These are phyloP conservation scores for Nomada flava DNA, from an alignment of 2,888 invertebrate genomes.

Conservation along the genomic window DNA sequence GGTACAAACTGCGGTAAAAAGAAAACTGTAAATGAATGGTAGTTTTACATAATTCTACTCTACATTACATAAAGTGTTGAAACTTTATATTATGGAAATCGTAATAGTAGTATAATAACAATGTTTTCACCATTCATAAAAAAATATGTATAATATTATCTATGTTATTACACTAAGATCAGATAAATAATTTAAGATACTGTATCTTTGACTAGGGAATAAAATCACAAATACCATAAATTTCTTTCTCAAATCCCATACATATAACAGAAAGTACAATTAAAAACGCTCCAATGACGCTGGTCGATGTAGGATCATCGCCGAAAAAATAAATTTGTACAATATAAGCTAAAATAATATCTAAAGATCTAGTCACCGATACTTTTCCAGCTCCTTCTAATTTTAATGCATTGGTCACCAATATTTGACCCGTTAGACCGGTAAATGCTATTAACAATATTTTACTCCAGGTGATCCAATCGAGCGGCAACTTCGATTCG, in stretches of 20 bases:
- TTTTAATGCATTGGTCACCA: slow-evolving; percentile 84
- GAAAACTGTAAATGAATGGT: slow-evolving; percentile 41
- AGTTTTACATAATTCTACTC: slow-evolving; percentile 43
- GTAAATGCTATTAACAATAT: slow-evolving; percentile 79
- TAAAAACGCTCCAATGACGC: slow-evolving; percentile 82
- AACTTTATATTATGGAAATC: slow-evolving; percentile 50
- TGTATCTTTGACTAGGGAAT: slow-evolving; percentile 77
- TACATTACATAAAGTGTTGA: slow-evolving; percentile 46
- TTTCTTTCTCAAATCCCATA: slow-evolving; percentile 84
- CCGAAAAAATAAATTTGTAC: slow-evolving; percentile 83
- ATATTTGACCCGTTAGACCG: slow-evolving; percentile 83
- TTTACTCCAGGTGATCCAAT: slow-evolving; percentile 79
- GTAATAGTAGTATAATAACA: slow-evolving; percentile 46
- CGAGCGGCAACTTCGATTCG: slow-evolving; percentile 73
- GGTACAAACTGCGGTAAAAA: slow-evolving; percentile 36
- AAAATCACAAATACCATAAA: slow-evolving; percentile 81
- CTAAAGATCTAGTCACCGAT: slow-evolving; percentile 84
- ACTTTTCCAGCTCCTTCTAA: slow-evolving; percentile 85
- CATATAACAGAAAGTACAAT: slow-evolving; percentile 83
- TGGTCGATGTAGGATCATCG: slow-evolving; percentile 83
- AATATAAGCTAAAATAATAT: slow-evolving; percentile 84
- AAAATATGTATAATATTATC: slow-evolving; percentile 58
- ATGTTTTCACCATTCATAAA: slow-evolving; percentile 65
- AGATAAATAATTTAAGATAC: slow-evolving; percentile 65
- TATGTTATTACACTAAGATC: slow-evolving; percentile 57